These are phyloP conservation scores for Platycheirus rosarum DNA, from an alignment of 2,888 invertebrate species.

Conservation along the genomic window DNA sequence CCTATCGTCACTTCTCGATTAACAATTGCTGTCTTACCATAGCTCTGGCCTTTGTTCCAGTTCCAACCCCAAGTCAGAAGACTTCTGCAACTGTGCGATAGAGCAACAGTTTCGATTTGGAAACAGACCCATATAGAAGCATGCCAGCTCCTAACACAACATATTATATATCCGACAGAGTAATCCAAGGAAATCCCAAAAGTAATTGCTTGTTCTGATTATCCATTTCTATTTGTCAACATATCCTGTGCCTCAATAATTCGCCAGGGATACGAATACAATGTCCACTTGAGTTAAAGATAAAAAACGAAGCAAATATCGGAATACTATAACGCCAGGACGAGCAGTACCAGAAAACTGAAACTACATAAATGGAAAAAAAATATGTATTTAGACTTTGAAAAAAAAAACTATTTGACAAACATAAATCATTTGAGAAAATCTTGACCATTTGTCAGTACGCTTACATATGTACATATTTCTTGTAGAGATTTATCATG, in stretches of 20 bases:
- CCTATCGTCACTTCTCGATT: slow-evolving; percentile 27
- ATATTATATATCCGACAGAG: slow-evolving; percentile 30
- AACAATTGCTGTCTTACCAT: slow-evolving; percentile 23
- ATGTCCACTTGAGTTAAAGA: slow-evolving; percentile 28
- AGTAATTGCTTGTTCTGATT: slow-evolving; percentile 70
- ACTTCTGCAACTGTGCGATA: slow-evolving; percentile 31
- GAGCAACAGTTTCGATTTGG: slow-evolving; percentile 46
- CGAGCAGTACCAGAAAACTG: slow-evolving; percentile 23
- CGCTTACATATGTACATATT: slow-evolving; percentile 69
- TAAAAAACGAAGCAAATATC: slow-evolving; percentile 21
- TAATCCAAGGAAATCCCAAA: slow-evolving; percentile 64
- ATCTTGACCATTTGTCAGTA: slow-evolving; percentile 71
- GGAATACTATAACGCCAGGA: slow-evolving; percentile 18
- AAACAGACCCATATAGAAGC: neutral
- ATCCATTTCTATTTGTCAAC: slow-evolving; percentile 67
- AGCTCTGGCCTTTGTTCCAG: neutral
- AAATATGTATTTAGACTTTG: too few species aligned
- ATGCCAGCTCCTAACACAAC: neutral
- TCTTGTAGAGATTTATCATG: slow-evolving; percentile 68
- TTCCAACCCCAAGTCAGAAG: neutral
- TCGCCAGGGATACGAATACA: slow-evolving; percentile 33
- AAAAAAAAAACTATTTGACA: slow-evolving; percentile 32
- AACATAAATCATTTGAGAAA: slow-evolving; percentile 71
- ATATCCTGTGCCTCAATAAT: slow-evolving; percentile 47
- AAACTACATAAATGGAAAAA: slow-evolving; percentile 35